Evolutionary conservation across 2,888 invertebrate species (phyloP).

Genomic region (Caenorhabditis drosophilae): DNA sequence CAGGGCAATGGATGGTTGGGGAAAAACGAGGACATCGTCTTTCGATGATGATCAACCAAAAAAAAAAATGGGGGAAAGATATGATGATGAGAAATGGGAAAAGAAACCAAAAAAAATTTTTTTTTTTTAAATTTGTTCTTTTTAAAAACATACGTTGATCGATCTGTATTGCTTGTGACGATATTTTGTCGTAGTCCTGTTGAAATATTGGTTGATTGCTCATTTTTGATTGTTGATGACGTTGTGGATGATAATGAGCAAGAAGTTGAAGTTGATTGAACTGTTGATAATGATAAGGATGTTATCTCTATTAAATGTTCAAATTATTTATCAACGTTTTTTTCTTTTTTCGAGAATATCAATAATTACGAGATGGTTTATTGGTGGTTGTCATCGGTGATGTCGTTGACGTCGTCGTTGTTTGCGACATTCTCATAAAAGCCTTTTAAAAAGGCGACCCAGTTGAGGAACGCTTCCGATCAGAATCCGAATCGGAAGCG

Average conservation of each 20-base stretch:
- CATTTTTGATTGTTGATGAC: not conserved
- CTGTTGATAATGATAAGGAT: no score
- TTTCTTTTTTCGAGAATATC: no score
- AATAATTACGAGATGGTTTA: no score
- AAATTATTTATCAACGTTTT: no score
- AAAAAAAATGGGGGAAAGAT: conserved; percentile 1
- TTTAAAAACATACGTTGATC: not conserved
- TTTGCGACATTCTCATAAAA: not conserved
- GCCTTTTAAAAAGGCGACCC: conserved; percentile 33
- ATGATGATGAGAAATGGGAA: conserved; percentile 5
- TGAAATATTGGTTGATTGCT: no score
- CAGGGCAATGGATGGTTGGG: no score
- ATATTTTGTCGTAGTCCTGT: no score
- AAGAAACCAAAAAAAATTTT: conserved; percentile 3
- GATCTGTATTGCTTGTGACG: no score
- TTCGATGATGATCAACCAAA: conserved; percentile 3
- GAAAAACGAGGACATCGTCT: no score
- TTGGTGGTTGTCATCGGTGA: no score
- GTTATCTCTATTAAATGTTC: no score
- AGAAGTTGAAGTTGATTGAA: not conserved
- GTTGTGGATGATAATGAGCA: not conserved
- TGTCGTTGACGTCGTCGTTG: conserved; percentile 13
- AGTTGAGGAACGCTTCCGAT: conserved; percentile 36
- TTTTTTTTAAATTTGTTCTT: no score
- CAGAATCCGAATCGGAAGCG: conserved; percentile 29